A percentile compares a stretch with the other conserved stretches of the same genome.
Conservation (phyloP, 2,797 vertebrate species). For the Avahi laniger region DNA sequence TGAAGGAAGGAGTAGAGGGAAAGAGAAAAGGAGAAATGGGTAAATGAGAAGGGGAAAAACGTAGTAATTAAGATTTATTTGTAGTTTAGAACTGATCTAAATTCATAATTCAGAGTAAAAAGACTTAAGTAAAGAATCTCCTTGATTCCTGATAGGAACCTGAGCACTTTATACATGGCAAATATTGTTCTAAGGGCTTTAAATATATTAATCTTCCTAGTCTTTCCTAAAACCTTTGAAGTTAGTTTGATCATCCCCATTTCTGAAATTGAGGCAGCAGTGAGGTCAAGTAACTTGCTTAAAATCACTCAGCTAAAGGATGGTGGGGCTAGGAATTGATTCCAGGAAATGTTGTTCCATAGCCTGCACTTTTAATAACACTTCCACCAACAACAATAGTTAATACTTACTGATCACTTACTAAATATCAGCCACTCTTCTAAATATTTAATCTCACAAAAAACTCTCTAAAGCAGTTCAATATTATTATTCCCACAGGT, state of each 20-base stretch:
- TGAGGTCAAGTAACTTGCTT: neutral
- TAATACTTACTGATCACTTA: neutral
- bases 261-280: neutral
- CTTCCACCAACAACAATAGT: neutral
- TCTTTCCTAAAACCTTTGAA: neutral
- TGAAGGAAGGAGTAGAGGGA: neutral
- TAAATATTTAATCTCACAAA: slow-evolving; percentile 18
- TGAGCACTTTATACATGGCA: neutral
- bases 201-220: neutral
- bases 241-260: neutral
- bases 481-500: neutral
- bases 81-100: neutral
- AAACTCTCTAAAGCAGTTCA: neutral
- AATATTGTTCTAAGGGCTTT: neutral
- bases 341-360: neutral
- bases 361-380: neutral
- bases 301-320: neutral
- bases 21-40: neutral
- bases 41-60: neutral
- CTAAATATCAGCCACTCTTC: neutral
- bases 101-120: neutral
- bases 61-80: neutral
- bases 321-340: neutral
- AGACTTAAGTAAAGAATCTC: neutral
- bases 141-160: neutral